phyloP scores from a whole-genome alignment of 2,888 invertebrate genomes.

The Elegia similella region DNA sequence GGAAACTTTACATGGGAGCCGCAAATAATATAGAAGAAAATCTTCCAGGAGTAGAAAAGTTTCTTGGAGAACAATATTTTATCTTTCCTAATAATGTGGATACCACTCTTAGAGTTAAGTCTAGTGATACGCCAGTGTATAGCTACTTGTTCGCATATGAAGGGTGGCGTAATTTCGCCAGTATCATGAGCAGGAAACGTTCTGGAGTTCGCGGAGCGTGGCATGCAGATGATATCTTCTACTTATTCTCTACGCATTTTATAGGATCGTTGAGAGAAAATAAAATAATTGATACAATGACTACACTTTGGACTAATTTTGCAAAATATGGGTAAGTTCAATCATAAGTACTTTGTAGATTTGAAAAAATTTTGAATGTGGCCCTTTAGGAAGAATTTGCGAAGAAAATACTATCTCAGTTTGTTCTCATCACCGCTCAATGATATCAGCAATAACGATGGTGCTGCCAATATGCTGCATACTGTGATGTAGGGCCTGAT shows the following conservation, averaged over 20 bases:
- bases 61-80: slow-evolving; percentile 31
- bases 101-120: slow-evolving; percentile 26
- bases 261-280: neutral
- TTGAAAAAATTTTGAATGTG: neutral
- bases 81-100: slow-evolving; percentile 30
- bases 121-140: slow-evolving; percentile 29
- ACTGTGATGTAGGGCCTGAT: too few relatives aligned
- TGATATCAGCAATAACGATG: too few relatives aligned
- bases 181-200: slow-evolving; percentile 18
- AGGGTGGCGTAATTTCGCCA: slow-evolving; percentile 35
- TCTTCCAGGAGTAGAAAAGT: slow-evolving; percentile 38
- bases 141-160: slow-evolving; percentile 33
- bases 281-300: slow-evolving; percentile 23
- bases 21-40: slow-evolving; percentile 41
- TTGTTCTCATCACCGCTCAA: too few relatives aligned
- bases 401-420: too few relatives aligned
- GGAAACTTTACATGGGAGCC: slow-evolving; percentile 50
- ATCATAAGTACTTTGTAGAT: neutral
- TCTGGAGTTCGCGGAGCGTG: neutral
- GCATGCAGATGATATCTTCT: slow-evolving; percentile 8
- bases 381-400: neutral
- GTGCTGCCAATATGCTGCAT: too few relatives aligned
- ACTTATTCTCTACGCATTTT: slow-evolving; percentile 3
- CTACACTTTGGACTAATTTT: slow-evolving; percentile 26
- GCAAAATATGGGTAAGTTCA: slow-evolving; percentile 12